Base-by-base conservation (phyloP, 2,113 vertebrate genomes). In the Entelurus aequoreus region DNA sequence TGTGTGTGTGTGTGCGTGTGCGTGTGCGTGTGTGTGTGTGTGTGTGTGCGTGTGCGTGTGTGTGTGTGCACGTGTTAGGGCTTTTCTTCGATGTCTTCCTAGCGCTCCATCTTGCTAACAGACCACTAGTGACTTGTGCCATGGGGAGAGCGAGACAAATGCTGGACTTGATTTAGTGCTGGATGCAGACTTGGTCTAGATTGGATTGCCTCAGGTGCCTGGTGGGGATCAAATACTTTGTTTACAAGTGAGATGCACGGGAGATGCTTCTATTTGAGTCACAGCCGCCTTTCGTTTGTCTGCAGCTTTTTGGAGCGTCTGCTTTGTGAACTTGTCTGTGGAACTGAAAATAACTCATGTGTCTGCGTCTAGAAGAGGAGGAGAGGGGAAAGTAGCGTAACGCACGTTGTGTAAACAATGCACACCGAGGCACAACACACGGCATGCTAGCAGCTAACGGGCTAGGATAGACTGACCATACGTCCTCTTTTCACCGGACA, bases 71-170 rank as follows among this genome's bases (percentile, higher is more conserved):
- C 66, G 66, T 76, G 56, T 46, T 6, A 35, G 46, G 47, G 68
- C 64, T 71, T 28, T 37, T 69, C 63, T 60, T 79, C 60, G 63
- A 40, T 82, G 73, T 72, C 66, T 63, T 54, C 28, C 28, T 28
- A 1, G 1, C 28, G 28, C 28, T 72, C 73, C 9, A 58, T 38
- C 66, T 72, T 63, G 9, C 14, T 76, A 79, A 84, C 69, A 75
- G 76, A 80, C 60, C 65, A 10, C 2, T 55, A 53, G 61, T 42
- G 65, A 70, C 62, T 47, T 57, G 13, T 15, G 64, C 55, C 71
- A 54, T 66, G 61, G 36, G 50, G 35, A 73, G 73, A 81, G 47
- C 54, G 69, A 69, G 66, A 68, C 59, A 80, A 75, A 72, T 77
- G 38, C 63, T 46, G 47, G 52, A 59, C 57, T 68, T 71, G 73